phyloP scores from a whole-genome alignment of 2,888 invertebrate genomes.

The Melanargia galathea region DNA sequence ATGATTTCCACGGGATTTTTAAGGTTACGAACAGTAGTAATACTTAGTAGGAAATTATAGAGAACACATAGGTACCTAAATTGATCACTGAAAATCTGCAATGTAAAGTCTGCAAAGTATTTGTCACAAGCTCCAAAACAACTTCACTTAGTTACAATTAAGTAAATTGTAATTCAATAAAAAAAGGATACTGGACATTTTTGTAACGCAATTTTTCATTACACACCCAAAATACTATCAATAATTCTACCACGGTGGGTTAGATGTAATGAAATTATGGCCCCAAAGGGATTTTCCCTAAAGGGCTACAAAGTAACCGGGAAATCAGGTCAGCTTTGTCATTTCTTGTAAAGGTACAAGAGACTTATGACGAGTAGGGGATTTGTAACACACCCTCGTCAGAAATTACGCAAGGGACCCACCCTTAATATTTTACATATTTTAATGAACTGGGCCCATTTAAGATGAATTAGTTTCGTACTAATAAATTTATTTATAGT shows the following conservation, averaged over 20 bases:
- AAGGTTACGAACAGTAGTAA: too few species aligned
- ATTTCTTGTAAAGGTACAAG: constrained; percentile 45
- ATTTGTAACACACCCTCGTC: constrained; percentile 42
- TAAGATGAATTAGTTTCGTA: constrained; percentile 11
- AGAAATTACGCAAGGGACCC: constrained; percentile 32
- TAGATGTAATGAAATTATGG: constrained; percentile 45
- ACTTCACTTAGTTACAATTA: too few species aligned
- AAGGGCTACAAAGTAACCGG: constrained; percentile 43
- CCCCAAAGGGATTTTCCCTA: constrained; percentile 40
- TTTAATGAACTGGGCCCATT: constrained; percentile 31
- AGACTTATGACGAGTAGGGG: constrained; percentile 45
- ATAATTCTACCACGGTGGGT: constrained; percentile 40
- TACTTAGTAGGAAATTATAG: too few species aligned
- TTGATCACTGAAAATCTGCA: too few species aligned
- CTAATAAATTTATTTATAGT: constrained; percentile 13
- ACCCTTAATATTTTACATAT: constrained; percentile 33
- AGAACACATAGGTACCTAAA: too few species aligned
- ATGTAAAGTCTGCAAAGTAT: too few species aligned
- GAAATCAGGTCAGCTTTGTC: constrained; percentile 48
- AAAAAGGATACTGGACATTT: not conserved
- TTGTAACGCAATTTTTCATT: not conserved
- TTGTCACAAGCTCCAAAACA: too few species aligned
- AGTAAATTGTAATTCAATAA: not conserved
- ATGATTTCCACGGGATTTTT: too few species aligned
- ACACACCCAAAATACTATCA: constrained; percentile 48